Evolutionary conservation across 1,140 invertebrate genomes (phyloP), one percentile per base, ranked within the genome.

Genomic region (Micrasema longulum): DNA sequence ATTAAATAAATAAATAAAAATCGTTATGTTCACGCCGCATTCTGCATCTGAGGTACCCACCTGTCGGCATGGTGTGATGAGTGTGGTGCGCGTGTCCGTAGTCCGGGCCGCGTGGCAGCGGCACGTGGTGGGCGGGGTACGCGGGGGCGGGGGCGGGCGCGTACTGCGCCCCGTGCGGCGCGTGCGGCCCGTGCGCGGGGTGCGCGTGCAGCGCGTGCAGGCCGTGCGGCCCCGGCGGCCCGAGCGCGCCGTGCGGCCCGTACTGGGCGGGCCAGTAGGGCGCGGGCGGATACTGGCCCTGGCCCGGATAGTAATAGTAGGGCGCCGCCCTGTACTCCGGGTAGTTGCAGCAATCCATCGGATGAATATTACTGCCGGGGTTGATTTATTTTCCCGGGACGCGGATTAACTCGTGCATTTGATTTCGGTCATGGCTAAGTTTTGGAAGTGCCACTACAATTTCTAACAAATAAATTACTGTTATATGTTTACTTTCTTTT

Each of bases 271-370:
- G n/a, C 4, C 38, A 53, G 7, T 16, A 11, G 26, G 23, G 52
- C 43, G 47, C 38, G 18, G 68, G 68, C 55, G 68, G 55, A 18
- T 60, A 53, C 53, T 62, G 43, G n/a, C n/a, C n/a, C n/a, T n/a
- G n/a, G 41, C 69, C 57, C 35, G 60, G 22, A 48, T 50, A 55
- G 38, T 71, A 71, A 22, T 53, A 23, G 38, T 67, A 50, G 20
- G 65, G 65, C n/a, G 65, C 47, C 35, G 67, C 67, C 36, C 63
- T 41, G 60, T 73, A 69, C 67, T 69, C 65, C 45, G 38, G 55
- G 67, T 72, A 76, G 52, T 76, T 62, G 63, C 70, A 76, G 71
- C 74, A 76, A 23, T 76, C 74, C 74, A 76, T 76, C 23, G 11
- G n/a, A n/a, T n/a, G n/a, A n/a, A n/a, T n/a, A n/a, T n/a, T n/a